Evolutionary conservation across 2,888 invertebrate species (phyloP), one percentile per base, ranked within the genome.

Genomic region (Syrista parreyssii): DNA sequence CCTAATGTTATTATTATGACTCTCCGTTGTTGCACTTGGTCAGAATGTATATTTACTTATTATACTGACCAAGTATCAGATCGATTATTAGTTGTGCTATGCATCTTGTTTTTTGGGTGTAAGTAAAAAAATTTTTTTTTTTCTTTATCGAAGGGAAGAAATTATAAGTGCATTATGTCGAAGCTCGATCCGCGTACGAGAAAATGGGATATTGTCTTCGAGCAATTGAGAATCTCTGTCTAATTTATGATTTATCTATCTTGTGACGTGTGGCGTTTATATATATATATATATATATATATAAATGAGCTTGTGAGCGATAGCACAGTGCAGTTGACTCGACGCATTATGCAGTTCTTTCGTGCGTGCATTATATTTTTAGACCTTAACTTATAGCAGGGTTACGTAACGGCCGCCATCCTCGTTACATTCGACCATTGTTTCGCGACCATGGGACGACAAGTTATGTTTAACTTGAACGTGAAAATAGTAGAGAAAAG

Each of bases 171-270:
- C 15, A 12, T 36, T 15, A 15, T 0, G 40, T 1, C 36, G 4
- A 36, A 36, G 12, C 12, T 12, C 36, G 36, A 36, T 12, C 12
- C 12, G 40, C 40, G 2, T 1, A 40, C 40, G 23, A 40, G 23
- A 6, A 40, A 23, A 9, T 40, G 2, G 40, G 23, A 6, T 23
- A 9, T 6, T 1, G 1, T 40, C 9, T 40, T 23, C 23, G 40
- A 23, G 76, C 82, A 84, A 84, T 82, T 85, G 84, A 85, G 85
- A 80, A 80, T 85, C 86, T 85, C 85, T 85, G 86, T 81, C 82
- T 82, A 83, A 88, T 87, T 85, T 83, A 82, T 84, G 83, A 87
- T 86, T 86, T 86, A 87, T 87, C 87, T 84, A 80, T 80, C 82
- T 79, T 23, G 40, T 82, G 77, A 84, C 82, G 80, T 76, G 80